Conservation (phyloP, 2,797 vertebrate species). For the Mus spretus region DNA sequence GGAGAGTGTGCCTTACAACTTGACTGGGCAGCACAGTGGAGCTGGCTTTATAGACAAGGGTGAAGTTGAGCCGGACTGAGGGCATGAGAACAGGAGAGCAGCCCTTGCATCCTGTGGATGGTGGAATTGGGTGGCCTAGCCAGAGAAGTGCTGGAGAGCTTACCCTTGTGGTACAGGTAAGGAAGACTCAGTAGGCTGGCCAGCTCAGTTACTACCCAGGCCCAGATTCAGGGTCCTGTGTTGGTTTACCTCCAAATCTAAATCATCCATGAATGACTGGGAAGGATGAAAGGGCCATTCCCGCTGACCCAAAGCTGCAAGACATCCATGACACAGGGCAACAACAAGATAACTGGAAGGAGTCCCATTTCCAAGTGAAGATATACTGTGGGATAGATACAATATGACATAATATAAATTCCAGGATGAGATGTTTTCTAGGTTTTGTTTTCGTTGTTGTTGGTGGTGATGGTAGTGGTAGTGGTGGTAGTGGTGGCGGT, state of each 20-base stretch:
- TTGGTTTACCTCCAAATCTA: background rate
- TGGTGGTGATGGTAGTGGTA: no score
- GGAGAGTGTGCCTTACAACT: no score
- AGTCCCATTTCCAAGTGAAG: background rate
- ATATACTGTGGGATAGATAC: background rate
- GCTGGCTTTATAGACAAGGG: no score
- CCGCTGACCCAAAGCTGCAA: background rate
- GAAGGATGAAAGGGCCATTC: rapidly evolving
- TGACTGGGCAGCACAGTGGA: no score
- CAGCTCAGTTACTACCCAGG: background rate
- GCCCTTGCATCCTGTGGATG: background rate
- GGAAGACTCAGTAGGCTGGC: background rate
- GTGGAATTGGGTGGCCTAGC: background rate
- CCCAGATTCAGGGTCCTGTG: background rate
- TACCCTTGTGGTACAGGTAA: background rate
- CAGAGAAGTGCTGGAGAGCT: background rate
- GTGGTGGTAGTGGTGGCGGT: background rate
- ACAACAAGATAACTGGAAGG: background rate
- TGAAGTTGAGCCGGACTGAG: no score
- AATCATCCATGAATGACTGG: background rate
- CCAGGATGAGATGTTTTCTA: background rate
- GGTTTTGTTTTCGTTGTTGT: background rate
- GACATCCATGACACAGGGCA: background rate
- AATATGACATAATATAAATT: background rate
- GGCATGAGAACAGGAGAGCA: no score